Evolutionary conservation across 2,797 vertebrate species (phyloP).

Genomic region (Peromyscus nudipes): DNA sequence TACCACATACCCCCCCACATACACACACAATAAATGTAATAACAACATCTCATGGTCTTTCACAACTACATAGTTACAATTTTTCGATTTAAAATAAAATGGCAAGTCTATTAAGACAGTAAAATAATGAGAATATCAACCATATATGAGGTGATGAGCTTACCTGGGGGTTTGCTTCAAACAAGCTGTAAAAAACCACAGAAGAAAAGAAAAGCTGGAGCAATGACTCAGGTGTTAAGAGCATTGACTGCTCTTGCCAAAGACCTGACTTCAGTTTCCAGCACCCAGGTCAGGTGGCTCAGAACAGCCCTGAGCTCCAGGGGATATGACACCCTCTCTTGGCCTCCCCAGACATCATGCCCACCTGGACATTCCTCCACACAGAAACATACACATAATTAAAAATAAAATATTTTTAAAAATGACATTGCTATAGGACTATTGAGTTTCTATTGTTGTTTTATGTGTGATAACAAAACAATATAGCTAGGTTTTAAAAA

Average conservation of each 20-base stretch:
- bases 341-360: background rate
- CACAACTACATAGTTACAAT: background rate
- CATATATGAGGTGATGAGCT: background rate
- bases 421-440: background rate
- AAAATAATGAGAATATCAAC: background rate
- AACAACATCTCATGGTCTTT: background rate
- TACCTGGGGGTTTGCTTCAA: background rate
- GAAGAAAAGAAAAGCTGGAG: background rate
- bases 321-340: no score
- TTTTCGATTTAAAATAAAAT: conserved; percentile 11
- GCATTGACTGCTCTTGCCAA: no score
- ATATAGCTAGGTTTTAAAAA: background rate
- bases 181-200: background rate
- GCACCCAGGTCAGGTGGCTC: background rate
- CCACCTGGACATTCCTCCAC: background rate
- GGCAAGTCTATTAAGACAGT: background rate
- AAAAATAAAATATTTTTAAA: background rate
- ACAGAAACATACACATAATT: background rate
- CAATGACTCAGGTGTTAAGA: background rate
- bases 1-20: background rate
- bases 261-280: background rate
- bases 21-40: background rate
- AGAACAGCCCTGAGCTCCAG: background rate
- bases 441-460: background rate
- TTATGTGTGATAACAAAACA: background rate